Base-by-base conservation (phyloP, 2,888 invertebrate genomes). In the Bugulina stolonifera region DNA sequence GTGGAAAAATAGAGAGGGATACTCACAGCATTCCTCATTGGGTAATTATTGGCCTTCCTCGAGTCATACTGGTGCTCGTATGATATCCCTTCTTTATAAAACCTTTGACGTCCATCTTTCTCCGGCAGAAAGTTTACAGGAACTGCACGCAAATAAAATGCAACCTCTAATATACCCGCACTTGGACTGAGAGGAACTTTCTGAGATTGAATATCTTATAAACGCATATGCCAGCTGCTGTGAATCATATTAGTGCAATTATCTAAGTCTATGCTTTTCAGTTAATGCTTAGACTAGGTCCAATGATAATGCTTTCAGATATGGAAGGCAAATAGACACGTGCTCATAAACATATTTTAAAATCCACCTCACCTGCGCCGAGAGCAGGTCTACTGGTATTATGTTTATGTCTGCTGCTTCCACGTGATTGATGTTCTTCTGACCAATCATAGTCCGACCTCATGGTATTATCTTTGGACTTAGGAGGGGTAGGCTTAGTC, bases 11-110 rank as follows among this genome's bases (percentile, higher is more conserved):
- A 43, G 43, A 10, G 43, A 10, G 18, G 5, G n/a, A 34, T 1
- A 64, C 73, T 73, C 75, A 82, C 83, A 79, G 80, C 81, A 72
- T 77, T 79, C 73, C 82, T 78, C 23, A 79, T 77, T 35, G 82
- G 81, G 76, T 83, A 83, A 73, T 80, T 80, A 27, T 80, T 78
- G 73, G 79, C 78, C 29, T 70, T 72, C 72, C 83, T 74, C 72
- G 79, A 77, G 76, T 82, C 78, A 73, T 82, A 82, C 69, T 80
- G 78, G 74, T 83, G 83, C 72, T 83, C 82, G 75, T 77, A 83
- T 10, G 82, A 82, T 32, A 82, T 75, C 27, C 78, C 77, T 74
- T 83, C 83, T 73, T 79, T 79, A 74, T 75, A 78, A 43, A 81
- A 76, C 70, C 78, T 74, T 71, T 80, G 78, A 18, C 75, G 75